phyloP scores from a whole-genome alignment of 1,140 invertebrate genomes.

The Meloidogyne hapla region DNA sequence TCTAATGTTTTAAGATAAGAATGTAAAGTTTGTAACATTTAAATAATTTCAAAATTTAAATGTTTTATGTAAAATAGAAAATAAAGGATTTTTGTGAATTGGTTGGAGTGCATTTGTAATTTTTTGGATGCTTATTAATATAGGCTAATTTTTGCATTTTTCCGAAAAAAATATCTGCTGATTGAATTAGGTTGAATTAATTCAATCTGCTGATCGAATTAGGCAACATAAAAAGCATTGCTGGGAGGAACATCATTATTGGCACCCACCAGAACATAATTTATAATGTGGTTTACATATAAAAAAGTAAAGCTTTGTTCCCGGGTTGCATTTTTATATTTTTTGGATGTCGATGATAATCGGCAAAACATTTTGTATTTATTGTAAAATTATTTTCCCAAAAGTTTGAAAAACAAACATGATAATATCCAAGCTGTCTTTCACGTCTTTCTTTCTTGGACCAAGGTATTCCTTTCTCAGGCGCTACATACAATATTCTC shows the following conservation, averaged over 20 bases:
- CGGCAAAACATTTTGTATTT: too few relatives aligned
- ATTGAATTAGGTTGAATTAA: too few relatives aligned
- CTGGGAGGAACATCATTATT: constrained; percentile 65
- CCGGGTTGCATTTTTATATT: too few relatives aligned
- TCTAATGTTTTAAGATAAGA: constrained; percentile 1
- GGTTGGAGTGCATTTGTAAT: too few relatives aligned
- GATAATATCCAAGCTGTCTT: constrained; percentile 53
- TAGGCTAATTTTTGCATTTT: background rate
- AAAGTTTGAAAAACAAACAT: constrained; percentile 14
- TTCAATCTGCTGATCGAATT: constrained; percentile 65
- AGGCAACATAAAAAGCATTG: constrained; percentile 67
- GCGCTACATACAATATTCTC: constrained; percentile 48
- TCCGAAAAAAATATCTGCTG: constrained; percentile 60
- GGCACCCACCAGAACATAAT: constrained; percentile 57
- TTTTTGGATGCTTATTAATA: background rate
- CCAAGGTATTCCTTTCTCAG: constrained; percentile 46
- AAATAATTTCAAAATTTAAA: too few relatives aligned
- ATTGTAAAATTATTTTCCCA: too few relatives aligned
- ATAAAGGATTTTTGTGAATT: too few relatives aligned
- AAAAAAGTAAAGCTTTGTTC: too few relatives aligned
- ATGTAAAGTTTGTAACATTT: too few relatives aligned
- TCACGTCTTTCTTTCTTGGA: constrained; percentile 41
- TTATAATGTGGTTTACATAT: too few relatives aligned
- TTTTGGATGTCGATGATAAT: too few relatives aligned
- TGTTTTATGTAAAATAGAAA: too few relatives aligned